Conservation (phyloP, 2,888 invertebrate genomes). For the Philopedon plagiatum region DNA sequence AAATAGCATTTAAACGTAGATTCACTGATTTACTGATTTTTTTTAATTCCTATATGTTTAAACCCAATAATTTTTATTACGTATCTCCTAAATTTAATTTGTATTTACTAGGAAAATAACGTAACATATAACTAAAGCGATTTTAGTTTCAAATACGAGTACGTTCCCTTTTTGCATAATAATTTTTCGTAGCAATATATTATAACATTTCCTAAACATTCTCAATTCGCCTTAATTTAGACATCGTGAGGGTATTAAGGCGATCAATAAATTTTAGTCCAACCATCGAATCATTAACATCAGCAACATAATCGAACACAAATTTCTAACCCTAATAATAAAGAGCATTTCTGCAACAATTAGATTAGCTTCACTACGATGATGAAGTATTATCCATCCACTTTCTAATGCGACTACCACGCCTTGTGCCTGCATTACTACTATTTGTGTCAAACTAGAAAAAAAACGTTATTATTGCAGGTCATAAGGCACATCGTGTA, state of each 20-base stretch:
- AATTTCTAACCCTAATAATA: conserved; percentile 32
- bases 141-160: too few relatives aligned
- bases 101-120: too few relatives aligned
- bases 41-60: too few relatives aligned
- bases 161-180: too few relatives aligned
- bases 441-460: conserved; percentile 25
- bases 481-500: conserved; percentile 34
- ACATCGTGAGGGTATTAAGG: background rate
- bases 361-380: conserved; percentile 18
- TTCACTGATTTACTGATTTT: too few relatives aligned
- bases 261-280: conserved; percentile 12
- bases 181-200: too few relatives aligned
- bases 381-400: conserved; percentile 30
- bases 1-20: too few relatives aligned
- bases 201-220: too few relatives aligned
- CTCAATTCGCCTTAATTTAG: too few relatives aligned
- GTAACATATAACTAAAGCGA: too few relatives aligned
- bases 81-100: too few relatives aligned
- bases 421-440: conserved; percentile 28
- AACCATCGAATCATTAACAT: conserved; percentile 26
- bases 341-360: conserved; percentile 28
- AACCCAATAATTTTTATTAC: too few relatives aligned
- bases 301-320: conserved; percentile 29
- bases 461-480: conserved; percentile 18
- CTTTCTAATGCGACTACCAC: conserved; percentile 42